Evolutionary conservation across 2,797 vertebrate genomes (phyloP).

Genomic region (Molossus molossus): DNA sequence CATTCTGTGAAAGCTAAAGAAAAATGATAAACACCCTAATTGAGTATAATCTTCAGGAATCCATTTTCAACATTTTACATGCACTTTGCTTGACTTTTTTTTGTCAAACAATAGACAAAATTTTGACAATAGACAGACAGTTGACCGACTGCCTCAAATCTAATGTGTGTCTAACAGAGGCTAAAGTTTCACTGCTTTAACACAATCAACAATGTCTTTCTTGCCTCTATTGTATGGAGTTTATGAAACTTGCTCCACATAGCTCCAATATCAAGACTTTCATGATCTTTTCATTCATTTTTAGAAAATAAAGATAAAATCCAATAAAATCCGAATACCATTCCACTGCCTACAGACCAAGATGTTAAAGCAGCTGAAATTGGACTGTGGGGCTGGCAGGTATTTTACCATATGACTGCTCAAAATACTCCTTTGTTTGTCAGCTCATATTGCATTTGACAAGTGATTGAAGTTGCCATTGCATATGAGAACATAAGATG

Average conservation of each 20-base stretch:
- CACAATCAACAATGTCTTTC: not conserved
- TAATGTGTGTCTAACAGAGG: not conserved
- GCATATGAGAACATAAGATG: not conserved
- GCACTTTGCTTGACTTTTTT: not conserved
- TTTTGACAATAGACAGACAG: not conserved
- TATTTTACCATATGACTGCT: accelerated
- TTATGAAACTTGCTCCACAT: not conserved
- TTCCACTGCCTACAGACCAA: not conserved
- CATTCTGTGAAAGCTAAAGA: not conserved
- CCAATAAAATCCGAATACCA: not conserved
- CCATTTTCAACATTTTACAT: not conserved
- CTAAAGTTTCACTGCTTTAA: not conserved
- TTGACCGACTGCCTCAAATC: not conserved
- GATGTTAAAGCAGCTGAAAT: not conserved
- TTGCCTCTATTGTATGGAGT: not conserved
- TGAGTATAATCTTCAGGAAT: not conserved
- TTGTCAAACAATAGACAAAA: not conserved
- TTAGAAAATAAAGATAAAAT: constrained; percentile 60
- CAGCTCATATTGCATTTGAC: not conserved
- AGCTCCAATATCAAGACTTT: not conserved
- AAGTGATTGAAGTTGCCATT: not conserved
- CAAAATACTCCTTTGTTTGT: not conserved
- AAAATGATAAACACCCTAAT: not conserved
- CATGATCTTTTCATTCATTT: constrained; percentile 14
- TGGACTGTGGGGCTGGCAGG: not conserved